Percentiles rank a stretch among this genome's conserved stretches.
These are phyloP conservation scores for Poeciliopsis paucimaculata DNA, from an alignment of 2,797 vertebrate species.

Conservation along the genomic window DNA sequence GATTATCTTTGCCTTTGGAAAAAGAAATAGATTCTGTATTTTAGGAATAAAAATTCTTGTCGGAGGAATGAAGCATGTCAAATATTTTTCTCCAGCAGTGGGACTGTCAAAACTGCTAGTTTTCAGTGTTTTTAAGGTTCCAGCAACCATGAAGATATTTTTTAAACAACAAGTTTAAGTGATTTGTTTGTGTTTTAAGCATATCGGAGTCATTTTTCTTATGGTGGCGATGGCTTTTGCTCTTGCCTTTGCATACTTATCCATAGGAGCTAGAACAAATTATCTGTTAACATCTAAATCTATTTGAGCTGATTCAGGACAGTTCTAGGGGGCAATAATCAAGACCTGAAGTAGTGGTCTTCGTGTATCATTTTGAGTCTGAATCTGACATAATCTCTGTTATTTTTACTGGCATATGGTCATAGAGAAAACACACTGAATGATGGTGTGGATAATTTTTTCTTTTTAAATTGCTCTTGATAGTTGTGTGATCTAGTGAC, in stretches of 20 bases:
- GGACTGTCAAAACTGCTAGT: neutral
- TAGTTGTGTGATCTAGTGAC: neutral
- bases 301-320: neutral
- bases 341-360: neutral
- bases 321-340: neutral
- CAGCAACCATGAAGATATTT: neutral
- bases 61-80: constrained; percentile 45
- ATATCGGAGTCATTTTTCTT: neutral
- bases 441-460: neutral
- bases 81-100: constrained; percentile 58
- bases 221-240: neutral
- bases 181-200: neutral
- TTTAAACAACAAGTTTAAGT: neutral
- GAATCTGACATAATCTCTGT: neutral
- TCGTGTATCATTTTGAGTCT: neutral
- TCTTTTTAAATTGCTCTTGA: neutral
- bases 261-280: neutral
- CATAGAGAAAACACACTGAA: neutral
- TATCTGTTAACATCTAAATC: neutral
- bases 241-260: neutral
- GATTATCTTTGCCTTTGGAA: neutral
- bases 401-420: neutral
- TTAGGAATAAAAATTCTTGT: neutral
- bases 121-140: neutral
- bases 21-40: neutral